Percentiles rank a stretch among this genome's conserved stretches.
phyloP scores from a whole-genome alignment of 2,888 invertebrate genomes.

The Cinara cedri region DNA sequence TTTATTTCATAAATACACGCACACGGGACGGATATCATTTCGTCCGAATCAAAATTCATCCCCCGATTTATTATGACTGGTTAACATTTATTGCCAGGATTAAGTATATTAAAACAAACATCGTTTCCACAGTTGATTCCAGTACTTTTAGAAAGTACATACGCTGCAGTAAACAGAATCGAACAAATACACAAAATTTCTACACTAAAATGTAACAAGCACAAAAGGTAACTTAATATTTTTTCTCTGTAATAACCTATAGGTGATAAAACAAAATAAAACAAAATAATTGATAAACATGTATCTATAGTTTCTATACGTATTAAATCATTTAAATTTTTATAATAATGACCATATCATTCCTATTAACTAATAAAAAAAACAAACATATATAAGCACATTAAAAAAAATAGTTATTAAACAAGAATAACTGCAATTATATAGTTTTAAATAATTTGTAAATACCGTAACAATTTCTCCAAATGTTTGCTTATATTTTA shows the following conservation, averaged over 20 bases:
- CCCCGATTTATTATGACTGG: constrained; percentile 32
- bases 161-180: not conserved
- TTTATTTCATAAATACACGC: constrained; percentile 12
- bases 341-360: no score
- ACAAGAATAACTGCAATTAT: no score
- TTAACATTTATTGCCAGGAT: constrained; percentile 44
- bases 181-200: constrained; percentile 12
- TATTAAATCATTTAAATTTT: no score
- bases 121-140: not conserved
- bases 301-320: no score
- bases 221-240: no score
- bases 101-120: constrained; percentile 33
- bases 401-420: no score
- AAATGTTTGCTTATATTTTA: not conserved
- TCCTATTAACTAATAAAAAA: no score
- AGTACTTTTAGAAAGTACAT: not conserved
- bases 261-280: not conserved
- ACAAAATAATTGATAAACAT: not conserved
- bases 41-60: constrained; percentile 45
- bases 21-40: constrained; percentile 19
- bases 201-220: no score
- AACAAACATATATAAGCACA: no score
- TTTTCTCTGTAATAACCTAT: not conserved
- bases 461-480: not conserved
- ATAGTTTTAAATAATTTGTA: not conserved